Evolutionary conservation across 1,140 invertebrate species (phyloP), one percentile per base, ranked within the genome.

Genomic region (Plectrocnemia conspersa): DNA sequence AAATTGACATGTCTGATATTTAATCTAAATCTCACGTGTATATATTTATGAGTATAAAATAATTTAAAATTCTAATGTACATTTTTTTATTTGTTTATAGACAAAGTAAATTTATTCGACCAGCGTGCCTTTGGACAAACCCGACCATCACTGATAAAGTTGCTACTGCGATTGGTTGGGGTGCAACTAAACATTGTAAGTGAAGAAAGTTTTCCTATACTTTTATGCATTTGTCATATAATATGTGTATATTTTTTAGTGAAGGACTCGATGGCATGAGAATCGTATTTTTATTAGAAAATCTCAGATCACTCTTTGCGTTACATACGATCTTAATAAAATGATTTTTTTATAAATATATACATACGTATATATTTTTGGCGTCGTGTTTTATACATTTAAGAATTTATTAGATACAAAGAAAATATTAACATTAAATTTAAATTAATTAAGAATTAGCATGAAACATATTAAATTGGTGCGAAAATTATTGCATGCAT

Each of bases 41-140:
- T 16, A 6, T 29, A 19, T n/a, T 25, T 24, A 40, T 25, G 21
- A 27, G 16, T 18, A n/a, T 25, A 23, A 40, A n/a, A 36, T 7
- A 6, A n/a, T 13, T 6, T 10, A 10, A 15, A 3, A 49, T 5
- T 22, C 19, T n/a, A 6, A 21, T 32, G 10, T 4, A 2, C 4
- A 41, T 41, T 1, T 41, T 27, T 3, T 4, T 38, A 23, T 52
- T 41, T 18, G 22, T 13, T 23, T 40, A 44, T 25, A 54, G 52
- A 9, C 19, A 81, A 29, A 70, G 56, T 49, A 62, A 62, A 27
- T 61, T 56, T 9, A 68, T 76, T 21, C 56, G 69, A 64, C 77
- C 79, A n/a, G 72, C 77, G 18, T 83, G 81, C 64, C 61, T 83
- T 2, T 73, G 80, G 48, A 57, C 56, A 11, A 18, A 50, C 19